Evolutionary conservation across 1,140 invertebrate species (phyloP).

Genomic region (Cardiocondyla obscurior): DNA sequence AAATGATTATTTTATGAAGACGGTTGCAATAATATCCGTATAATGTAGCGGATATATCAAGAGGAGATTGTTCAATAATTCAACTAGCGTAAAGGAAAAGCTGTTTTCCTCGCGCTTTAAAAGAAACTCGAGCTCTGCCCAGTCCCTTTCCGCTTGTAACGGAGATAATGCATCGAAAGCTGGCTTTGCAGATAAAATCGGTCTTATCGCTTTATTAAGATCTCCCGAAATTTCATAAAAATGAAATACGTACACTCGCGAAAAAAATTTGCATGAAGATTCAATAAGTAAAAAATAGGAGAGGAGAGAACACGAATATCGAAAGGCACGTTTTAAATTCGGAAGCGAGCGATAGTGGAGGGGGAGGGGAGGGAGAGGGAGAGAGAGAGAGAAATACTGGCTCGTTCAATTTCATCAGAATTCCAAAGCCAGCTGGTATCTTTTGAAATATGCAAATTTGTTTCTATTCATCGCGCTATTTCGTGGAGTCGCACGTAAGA

Average conservation of each 20-base stretch:
- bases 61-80: not conserved
- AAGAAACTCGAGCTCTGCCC: not conserved
- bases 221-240: constrained; percentile 1
- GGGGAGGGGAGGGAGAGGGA: too few species aligned
- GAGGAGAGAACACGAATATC: not conserved
- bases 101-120: not conserved
- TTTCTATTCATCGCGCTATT: constrained; percentile 34
- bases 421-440: constrained; percentile 21
- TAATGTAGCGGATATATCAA: constrained; percentile 20
- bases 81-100: not conserved
- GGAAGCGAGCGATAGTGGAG: not conserved
- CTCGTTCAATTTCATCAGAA: constrained; percentile 28
- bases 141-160: not conserved
- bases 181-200: not conserved
- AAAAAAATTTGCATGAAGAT: not conserved
- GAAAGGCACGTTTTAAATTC: constrained; percentile 19
- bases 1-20: constrained; percentile 44
- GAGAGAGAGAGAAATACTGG: not conserved
- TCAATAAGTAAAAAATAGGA: not conserved
- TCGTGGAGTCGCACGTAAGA: constrained; percentile 30
- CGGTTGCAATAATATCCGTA: not conserved
- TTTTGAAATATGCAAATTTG: constrained; percentile 53
- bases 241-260: too few species aligned
- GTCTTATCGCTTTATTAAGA: not conserved
- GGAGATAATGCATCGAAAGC: not conserved